Base-by-base conservation (phyloP, 2,113 vertebrate genomes). In the Numida meleagris region DNA sequence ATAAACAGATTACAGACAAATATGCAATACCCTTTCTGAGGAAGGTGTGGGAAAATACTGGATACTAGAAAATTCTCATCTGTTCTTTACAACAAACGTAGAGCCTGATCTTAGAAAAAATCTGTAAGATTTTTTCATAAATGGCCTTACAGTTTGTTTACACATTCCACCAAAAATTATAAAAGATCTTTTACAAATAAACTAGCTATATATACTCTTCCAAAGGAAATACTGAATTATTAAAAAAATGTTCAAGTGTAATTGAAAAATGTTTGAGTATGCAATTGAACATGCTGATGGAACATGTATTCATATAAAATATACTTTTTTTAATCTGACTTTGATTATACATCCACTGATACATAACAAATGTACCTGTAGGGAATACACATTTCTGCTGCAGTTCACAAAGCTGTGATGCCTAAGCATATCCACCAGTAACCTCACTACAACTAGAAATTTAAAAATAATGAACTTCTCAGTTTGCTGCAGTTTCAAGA, bases 361-460 rank as follows among this genome's bases (percentile, higher is more conserved):
- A 78, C 40, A 17, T 65, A 75, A 79, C 10, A 65, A 85, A 96
- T 31, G 20, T 84, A 87, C 7, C 17, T 57, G 25, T 46, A 75
- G 87, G 50, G 34, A 82, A 68, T 8, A 38, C 3, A 58, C 17
- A 50, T 0, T 0, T 29, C 36, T 33, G 10, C 31, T 36, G 23
- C 33, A 51, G 10, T 63, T 79, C 51, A 72, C 38, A 91, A 85
- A 89, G n/a, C 29, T 2, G 0, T 27, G 25, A 23, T 46, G 23
- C 77, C 65, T 75, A 8, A 50, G 14, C 81, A 18, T 70, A 84
- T 46, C 29, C 78, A 61, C 57, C 33, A 72, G 62, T 9, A 79
- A 61, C 15, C 9, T 84, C 43, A 68, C 81, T 42, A 86, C 11
- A 86, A n/a, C 17, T 21, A n/a, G 9, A 79, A 78, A n/a, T 5